These are phyloP conservation scores for Meiosimyza platycephala DNA, from an alignment of 2,888 invertebrate species.

Conservation along the genomic window DNA sequence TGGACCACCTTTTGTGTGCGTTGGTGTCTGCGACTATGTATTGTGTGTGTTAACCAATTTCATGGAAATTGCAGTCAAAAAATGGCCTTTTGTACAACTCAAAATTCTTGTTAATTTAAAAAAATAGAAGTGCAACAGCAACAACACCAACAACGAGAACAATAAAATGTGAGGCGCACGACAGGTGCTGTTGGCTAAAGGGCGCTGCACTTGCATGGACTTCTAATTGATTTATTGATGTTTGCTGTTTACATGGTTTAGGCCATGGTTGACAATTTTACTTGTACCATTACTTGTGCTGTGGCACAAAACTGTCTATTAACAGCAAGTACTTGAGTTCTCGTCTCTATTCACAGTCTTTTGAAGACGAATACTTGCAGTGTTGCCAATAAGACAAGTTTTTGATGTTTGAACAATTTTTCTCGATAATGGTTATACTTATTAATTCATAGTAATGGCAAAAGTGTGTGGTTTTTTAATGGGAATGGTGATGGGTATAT, in stretches of 20 bases:
- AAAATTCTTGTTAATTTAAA: slow-evolving; percentile 26
- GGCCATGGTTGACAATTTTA: slow-evolving; percentile 20
- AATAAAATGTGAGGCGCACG: slow-evolving; percentile 12
- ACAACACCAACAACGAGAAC: not conserved
- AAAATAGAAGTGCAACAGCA: not conserved
- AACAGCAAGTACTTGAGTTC: no score
- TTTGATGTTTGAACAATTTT: not conserved
- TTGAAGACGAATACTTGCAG: slow-evolving; percentile 53
- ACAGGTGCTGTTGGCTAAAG: not conserved
- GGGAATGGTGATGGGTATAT: not conserved
- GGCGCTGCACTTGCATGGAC: not conserved
- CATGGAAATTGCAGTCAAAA: slow-evolving; percentile 20
- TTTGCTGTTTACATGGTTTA: slow-evolving; percentile 27
- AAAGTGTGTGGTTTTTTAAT: not conserved
- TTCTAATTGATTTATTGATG: slow-evolving; percentile 35
- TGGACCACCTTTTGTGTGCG: not conserved
- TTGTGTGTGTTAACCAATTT: slow-evolving; percentile 20
- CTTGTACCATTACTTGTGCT: not conserved
- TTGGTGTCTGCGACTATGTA: slow-evolving; percentile 17
- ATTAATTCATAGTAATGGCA: not conserved
- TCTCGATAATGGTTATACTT: not conserved
- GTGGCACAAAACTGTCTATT: no score
- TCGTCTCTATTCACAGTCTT: slow-evolving; percentile 18
- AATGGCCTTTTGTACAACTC: slow-evolving; percentile 11
- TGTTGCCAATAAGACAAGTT: no score